A percentile compares a stretch with the other conserved stretches of the same genome.
These are phyloP conservation scores for Drosophila trapezifrons DNA, from an alignment of 1,140 invertebrate species.

Conservation along the genomic window DNA sequence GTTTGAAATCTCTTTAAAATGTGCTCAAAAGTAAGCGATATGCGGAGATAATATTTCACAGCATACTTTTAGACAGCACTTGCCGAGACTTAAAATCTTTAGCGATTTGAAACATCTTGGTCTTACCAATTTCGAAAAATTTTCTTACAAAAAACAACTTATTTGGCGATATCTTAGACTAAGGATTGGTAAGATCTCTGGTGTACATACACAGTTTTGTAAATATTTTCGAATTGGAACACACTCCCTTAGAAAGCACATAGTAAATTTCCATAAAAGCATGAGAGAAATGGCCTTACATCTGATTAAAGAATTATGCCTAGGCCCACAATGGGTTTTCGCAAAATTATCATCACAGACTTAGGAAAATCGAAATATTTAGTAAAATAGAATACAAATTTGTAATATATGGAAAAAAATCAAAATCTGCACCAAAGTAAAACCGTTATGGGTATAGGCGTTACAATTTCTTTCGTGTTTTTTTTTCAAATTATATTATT, in stretches of 20 bases:
- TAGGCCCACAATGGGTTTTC: neutral
- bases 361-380: neutral
- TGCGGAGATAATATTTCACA: neutral
- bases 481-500: slow-evolving; percentile 19
- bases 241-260: slow-evolving; percentile 2
- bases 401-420: neutral
- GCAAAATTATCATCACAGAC: neutral
- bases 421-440: neutral
- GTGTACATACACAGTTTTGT: slow-evolving; percentile 43
- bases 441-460: neutral
- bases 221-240: slow-evolving; percentile 30
- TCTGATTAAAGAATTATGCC: neutral
- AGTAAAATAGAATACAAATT: neutral
- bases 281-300: slow-evolving; percentile 34
- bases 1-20: neutral
- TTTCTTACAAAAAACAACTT: neutral
- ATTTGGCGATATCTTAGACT: neutral
- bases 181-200: slow-evolving; percentile 29
- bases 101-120: neutral
- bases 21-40: neutral
- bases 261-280: slow-evolving; percentile 19
- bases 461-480: slow-evolving; percentile 37
- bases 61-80: neutral
- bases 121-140: slow-evolving; percentile 39
- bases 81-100: neutral